These are phyloP conservation scores for Pseudomyrmex cubaensis DNA, from an alignment of 1,140 invertebrate genomes.

Conservation along the genomic window DNA sequence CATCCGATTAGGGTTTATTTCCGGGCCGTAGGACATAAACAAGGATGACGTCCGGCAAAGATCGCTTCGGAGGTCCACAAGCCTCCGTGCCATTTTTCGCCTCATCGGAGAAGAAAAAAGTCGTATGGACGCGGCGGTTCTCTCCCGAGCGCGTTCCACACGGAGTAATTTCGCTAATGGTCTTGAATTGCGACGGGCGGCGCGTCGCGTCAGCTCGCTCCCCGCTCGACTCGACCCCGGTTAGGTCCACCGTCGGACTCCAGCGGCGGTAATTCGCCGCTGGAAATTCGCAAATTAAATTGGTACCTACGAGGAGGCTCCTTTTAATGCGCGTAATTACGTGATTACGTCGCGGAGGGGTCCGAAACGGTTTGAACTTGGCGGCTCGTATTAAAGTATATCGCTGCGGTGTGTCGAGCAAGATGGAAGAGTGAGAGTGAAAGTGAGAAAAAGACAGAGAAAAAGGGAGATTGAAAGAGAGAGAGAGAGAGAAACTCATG, in stretches of 20 bases:
- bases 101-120: constrained; percentile 66
- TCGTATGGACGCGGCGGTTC: constrained; percentile 14
- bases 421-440: not conserved
- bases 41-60: constrained; percentile 8
- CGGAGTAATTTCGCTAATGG: constrained; percentile 82
- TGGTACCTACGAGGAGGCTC: constrained; percentile 73
- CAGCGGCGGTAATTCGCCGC: constrained; percentile 77
- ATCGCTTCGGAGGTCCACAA: constrained; percentile 25
- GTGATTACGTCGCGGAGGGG: constrained; percentile 74
- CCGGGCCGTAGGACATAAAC: not conserved
- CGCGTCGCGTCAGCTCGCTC: constrained; percentile 45
- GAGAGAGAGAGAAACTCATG: constrained; percentile 8
- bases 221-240: constrained; percentile 29
- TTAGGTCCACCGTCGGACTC: constrained; percentile 59
- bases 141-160: constrained; percentile 65
- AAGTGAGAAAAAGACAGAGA: not conserved
- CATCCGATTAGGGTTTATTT: constrained; percentile 3
- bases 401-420: constrained; percentile 33
- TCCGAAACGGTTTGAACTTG: constrained; percentile 64
- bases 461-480: not conserved
- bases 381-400: constrained; percentile 63
- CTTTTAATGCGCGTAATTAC: constrained; percentile 81
- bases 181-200: constrained; percentile 77
- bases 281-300: constrained; percentile 83
- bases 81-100: constrained; percentile 66